phyloP scores from a whole-genome alignment of 2,888 invertebrate species.

The Furcula furcula region DNA sequence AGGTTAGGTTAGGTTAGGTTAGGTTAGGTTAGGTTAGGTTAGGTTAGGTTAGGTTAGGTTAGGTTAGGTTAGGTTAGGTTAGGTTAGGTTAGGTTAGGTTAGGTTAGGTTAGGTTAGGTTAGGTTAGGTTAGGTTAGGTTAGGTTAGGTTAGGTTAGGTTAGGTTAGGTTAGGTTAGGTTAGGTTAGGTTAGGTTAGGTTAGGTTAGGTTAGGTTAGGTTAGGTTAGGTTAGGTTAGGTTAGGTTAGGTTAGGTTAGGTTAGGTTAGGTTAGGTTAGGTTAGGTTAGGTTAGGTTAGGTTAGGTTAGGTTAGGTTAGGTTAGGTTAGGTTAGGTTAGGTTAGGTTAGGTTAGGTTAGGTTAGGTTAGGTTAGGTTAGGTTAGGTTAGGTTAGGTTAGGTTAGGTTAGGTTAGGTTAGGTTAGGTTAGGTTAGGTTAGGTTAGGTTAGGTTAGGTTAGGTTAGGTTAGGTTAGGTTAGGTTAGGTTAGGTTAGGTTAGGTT shows the following conservation, averaged over 20 bases:
- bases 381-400: slow-evolving; percentile 26
- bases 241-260: slow-evolving; percentile 27
- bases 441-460: slow-evolving; percentile 30
- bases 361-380: slow-evolving; percentile 27
- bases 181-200: slow-evolving; percentile 28
- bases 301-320: slow-evolving; percentile 29
- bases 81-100: slow-evolving; percentile 29
- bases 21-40: slow-evolving; percentile 30
- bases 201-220: slow-evolving; percentile 26
- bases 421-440: slow-evolving; percentile 28
- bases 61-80: slow-evolving; percentile 29
- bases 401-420: slow-evolving; percentile 30
- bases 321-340: slow-evolving; percentile 30
- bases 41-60: slow-evolving; percentile 29
- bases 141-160: slow-evolving; percentile 29
- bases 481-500: slow-evolving; percentile 32
- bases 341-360: slow-evolving; percentile 30
- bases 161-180: slow-evolving; percentile 25
- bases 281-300: slow-evolving; percentile 30
- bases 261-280: slow-evolving; percentile 28
- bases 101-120: slow-evolving; percentile 32
- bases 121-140: slow-evolving; percentile 28
- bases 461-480: slow-evolving; percentile 30
- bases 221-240: slow-evolving; percentile 26
- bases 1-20: slow-evolving; percentile 26